Base-by-base conservation (phyloP, 37 sponge, comb jelly and placozoan species). In the Halichondria panicea region DNA sequence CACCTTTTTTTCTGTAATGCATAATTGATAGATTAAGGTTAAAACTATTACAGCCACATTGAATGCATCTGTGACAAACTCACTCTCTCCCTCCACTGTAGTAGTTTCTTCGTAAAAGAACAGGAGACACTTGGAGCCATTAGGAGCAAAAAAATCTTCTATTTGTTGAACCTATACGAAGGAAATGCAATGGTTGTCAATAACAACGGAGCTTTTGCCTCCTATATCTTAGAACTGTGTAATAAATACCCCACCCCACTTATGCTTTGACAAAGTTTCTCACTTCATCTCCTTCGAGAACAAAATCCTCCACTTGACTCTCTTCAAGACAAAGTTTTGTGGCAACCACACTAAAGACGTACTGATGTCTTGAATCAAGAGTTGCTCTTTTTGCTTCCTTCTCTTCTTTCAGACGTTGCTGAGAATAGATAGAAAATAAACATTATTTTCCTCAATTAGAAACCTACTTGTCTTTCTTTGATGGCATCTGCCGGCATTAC, bases 361-460 rank as follows among this genome's bases (percentile, higher is more conserved):
- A 93, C 40, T 90, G 82, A 60, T 98, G 99, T 12, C 99, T 75
- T 0, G 86, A 85, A 60, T 98, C 99, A 60, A 98, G 64, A 13
- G 71, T 68, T 27, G 89, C 93, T 22, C 96, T 54, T 82, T 82
- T 88, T 27, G 81, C 79, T 45, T 98, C 96, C 54, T 80, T 65
- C 71, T 93, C 90, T 75, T 93, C 99, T 18, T 76, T 76, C 48
- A 83, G 45, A 19, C 46, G 71, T 90, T 72, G 92, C 62, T 39
- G 84, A 70, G 42, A 82, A 81, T 28, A 88, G 3, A 66, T 5
- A 43, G 33, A 45, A 33, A 21, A 11, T 71, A 71, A 3, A 37
- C 55, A 2, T 41, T n/a, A 28, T 22, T 40, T 11, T 64, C 66
- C 46, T 33, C 19, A 48, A 46, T 36, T 44, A 34, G 21, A 31